Percentiles rank a stretch among this genome's conserved stretches.
These are phyloP conservation scores for Acronicta aceris DNA, from an alignment of 2,888 invertebrate genomes.

Conservation along the genomic window DNA sequence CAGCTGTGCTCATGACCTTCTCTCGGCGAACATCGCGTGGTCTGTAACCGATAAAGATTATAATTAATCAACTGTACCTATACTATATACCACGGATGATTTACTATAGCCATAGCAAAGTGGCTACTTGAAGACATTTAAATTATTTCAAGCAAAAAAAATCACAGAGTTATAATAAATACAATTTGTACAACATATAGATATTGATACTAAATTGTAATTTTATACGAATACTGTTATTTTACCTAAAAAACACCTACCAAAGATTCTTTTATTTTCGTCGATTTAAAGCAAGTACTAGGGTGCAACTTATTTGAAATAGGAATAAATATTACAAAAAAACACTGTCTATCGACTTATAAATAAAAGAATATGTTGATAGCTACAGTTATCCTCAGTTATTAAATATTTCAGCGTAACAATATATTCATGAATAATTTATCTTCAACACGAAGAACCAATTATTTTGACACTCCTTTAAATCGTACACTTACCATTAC, in stretches of 20 bases:
- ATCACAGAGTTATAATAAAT: slow-evolving; percentile 41
- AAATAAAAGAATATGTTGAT: slow-evolving; percentile 47
- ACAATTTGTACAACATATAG: not conserved
- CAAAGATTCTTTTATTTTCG: slow-evolving; percentile 49
- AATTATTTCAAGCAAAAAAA: slow-evolving; percentile 48
- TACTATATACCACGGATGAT: slow-evolving; percentile 16
- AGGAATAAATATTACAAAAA: not conserved
- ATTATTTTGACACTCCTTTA: slow-evolving; percentile 83
- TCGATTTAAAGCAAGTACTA: slow-evolving; percentile 15
- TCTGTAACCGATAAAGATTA: slow-evolving; percentile 70
- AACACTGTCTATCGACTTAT: slow-evolving; percentile 18
- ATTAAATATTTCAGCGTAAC: slow-evolving; percentile 51
- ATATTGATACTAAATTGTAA: slow-evolving; percentile 22
- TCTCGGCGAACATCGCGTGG: slow-evolving; percentile 76
- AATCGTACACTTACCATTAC: slow-evolving; percentile 82
- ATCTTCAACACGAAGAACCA: slow-evolving; percentile 77
- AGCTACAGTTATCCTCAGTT: slow-evolving; percentile 36
- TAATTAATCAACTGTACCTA: slow-evolving; percentile 22
- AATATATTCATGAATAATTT: slow-evolving; percentile 61
- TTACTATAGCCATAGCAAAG: slow-evolving; percentile 36
- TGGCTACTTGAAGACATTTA: slow-evolving; percentile 38
- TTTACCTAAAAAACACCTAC: slow-evolving; percentile 26
- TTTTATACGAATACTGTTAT: slow-evolving; percentile 31
- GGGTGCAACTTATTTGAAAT: not conserved
- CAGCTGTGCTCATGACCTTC: slow-evolving; percentile 56